These are phyloP conservation scores for Bugulina stolonifera DNA, from an alignment of 2,888 invertebrate genomes.

Conservation along the genomic window DNA sequence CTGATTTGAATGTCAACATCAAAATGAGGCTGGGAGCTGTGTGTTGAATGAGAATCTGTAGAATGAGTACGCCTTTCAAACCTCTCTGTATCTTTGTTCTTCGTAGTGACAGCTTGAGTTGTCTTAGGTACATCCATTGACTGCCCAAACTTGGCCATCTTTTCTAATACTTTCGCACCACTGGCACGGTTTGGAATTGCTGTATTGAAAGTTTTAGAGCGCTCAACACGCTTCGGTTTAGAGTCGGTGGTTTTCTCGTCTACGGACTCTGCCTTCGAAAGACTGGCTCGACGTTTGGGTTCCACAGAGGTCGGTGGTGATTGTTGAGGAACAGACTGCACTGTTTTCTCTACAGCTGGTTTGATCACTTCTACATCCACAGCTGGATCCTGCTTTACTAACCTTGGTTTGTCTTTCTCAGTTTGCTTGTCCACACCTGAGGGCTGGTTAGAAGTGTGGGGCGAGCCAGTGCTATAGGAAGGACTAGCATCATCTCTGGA, in stretches of 20 bases:
- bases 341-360: not conserved
- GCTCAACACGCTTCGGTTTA: not conserved
- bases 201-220: slow-evolving; percentile 19
- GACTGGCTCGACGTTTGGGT: not conserved
- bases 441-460: not conserved
- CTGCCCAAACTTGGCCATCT: slow-evolving; percentile 18
- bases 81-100: slow-evolving; percentile 8
- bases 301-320: not conserved
- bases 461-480: not conserved
- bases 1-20: slow-evolving; percentile 24
- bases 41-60: not conserved
- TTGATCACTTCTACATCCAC: not conserved
- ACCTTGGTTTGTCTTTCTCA: not conserved
- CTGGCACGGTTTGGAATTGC: not conserved
- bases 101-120: not conserved
- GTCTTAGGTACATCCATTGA: not conserved
- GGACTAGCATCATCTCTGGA: too few species aligned
- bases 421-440: not conserved
- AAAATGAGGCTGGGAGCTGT: not conserved
- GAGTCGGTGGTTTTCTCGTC: not conserved
- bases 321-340: not conserved
- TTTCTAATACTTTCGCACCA: not conserved
- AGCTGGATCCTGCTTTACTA: not conserved
- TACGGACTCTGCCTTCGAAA: not conserved
- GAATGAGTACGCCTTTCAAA: not conserved